Base-by-base conservation (phyloP, 2,797 vertebrate genomes). In the Scolopax rusticola region DNA sequence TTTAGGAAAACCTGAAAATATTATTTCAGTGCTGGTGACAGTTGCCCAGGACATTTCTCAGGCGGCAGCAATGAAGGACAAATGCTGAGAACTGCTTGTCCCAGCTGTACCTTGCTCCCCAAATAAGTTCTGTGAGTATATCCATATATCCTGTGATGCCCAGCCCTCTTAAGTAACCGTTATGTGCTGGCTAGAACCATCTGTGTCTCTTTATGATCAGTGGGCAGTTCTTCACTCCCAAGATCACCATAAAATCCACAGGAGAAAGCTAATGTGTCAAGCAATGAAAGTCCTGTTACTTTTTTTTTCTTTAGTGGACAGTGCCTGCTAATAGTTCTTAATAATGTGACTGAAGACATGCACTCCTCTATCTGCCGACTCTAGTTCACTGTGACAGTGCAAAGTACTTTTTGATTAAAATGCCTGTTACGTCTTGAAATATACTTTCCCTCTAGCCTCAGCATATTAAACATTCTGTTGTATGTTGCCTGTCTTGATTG, bases 11-110 rank as follows among this genome's bases (percentile, higher is more conserved):
- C n/a, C 48, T 85, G 54, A 65, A 84, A 76, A 89, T 78, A 75
- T 15, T 60, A 15, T 32, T 36, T 89, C 1, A 1, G 50, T 94
- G 73, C 90, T 91, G 80, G 57, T 93, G 85, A 89, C 50, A 90
- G 40, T 67, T 93, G 69, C 41, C 69, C 47, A 51, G 54, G 83
- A 86, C 18, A 19, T 24, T 73, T 69, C 47, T 89, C 13, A 18
- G 76, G 94, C 50, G 81, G 65, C 77, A 93, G 21, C 75, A 79
- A 2, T 92, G 70, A 91, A 93, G 87, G 78, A 85, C 59, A 79
- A 9, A 76, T 54, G 71, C 63, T 96, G 84, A 73, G 89, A 94
- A 76, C 78, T 76, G 71, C 79, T 95, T 95, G 82, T 95, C 91
- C 93, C 82, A 65, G 3, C 76, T 86, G 48, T 87, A 77, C 60